Conservation (phyloP, 2,888 invertebrate species). For the Alitta virens region DNA sequence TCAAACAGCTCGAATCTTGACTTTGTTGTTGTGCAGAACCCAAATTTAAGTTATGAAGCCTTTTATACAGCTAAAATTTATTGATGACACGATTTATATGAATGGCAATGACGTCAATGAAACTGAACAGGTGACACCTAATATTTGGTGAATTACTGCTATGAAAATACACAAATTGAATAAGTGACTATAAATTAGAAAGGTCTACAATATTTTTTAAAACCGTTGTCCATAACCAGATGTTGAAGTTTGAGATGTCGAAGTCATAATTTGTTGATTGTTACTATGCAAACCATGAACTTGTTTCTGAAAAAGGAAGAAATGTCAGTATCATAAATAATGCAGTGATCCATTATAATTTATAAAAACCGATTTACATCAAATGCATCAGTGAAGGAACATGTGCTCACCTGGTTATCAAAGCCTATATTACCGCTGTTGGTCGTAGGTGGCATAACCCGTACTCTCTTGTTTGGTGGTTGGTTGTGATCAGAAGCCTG, state of each 20-base stretch:
- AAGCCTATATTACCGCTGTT: constrained; percentile 39
- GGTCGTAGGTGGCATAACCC: constrained; percentile 46
- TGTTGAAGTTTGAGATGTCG: constrained; percentile 9
- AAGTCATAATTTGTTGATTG: constrained; percentile 9
- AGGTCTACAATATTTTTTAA: too few relatives aligned
- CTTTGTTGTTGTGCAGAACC: too few relatives aligned
- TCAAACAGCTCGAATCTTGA: too few relatives aligned
- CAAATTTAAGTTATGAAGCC: too few relatives aligned
- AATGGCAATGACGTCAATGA: too few relatives aligned
- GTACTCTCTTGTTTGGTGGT: constrained; percentile 50
- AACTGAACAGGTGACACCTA: too few relatives aligned
- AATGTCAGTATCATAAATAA: background rate
- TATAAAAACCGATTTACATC: background rate
- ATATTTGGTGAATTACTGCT: too few relatives aligned
- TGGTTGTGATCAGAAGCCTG: constrained; percentile 51
- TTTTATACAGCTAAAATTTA: too few relatives aligned
- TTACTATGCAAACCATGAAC: constrained; percentile 24
- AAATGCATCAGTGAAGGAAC: background rate
- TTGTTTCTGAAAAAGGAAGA: constrained; percentile 18
- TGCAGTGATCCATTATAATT: background rate
- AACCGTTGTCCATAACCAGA: constrained; percentile 6
- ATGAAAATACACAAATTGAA: too few relatives aligned
- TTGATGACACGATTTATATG: too few relatives aligned
- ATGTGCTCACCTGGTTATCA: constrained; percentile 41
- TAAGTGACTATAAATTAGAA: too few relatives aligned